Base-by-base conservation (phyloP, 2,888 invertebrate genomes). In the Thumatha senex region DNA sequence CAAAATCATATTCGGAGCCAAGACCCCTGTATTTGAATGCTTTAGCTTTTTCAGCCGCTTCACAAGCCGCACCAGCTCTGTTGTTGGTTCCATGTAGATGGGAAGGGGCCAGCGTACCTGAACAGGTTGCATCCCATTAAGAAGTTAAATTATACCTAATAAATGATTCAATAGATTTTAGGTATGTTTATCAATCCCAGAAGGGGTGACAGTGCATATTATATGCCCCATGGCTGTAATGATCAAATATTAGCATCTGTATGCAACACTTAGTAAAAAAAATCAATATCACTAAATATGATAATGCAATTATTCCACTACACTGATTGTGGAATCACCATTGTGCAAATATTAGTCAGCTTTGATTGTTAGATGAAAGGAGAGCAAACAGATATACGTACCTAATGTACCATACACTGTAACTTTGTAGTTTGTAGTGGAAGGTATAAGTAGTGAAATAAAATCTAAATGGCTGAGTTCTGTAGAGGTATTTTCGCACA, bases 401-500 rank as follows among this genome's bases (percentile, higher is more conserved):
- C 31, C 36, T 54, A 46, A 48, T 54, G 35, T 50, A 4, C 40
- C 12, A 43, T 51, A 46, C 50, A 46, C 46, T 51, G 46, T 46
- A 60, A 54, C 46, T 48, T 14, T 18, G n/a, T 42, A 35, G 47
- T 48, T 14, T 18, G n/a, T 42, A 35, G 47, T 49, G 34, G 42
- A 41, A 40, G 43, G 43, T 51, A 59, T 61, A 56, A 61, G 54
- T 54, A 52, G 51, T 56, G 53, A 50, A 63, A 67, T 65, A 63
- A 69, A 66, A 44, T 54, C 40, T 42, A 44, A 66, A 62, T 44
- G 39, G 53, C 52, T 48, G 52, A 54, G 47, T 61, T 48, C 49
- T 46, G 48, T 48, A 50, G 54, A 65, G 45, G 65, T 68, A 67
- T 67, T 68, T 71, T 64, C 62, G 61, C 64, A 58, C 64, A 61